phyloP scores from a whole-genome alignment of 2,113 vertebrate species.

The Platysteira castanea region DNA sequence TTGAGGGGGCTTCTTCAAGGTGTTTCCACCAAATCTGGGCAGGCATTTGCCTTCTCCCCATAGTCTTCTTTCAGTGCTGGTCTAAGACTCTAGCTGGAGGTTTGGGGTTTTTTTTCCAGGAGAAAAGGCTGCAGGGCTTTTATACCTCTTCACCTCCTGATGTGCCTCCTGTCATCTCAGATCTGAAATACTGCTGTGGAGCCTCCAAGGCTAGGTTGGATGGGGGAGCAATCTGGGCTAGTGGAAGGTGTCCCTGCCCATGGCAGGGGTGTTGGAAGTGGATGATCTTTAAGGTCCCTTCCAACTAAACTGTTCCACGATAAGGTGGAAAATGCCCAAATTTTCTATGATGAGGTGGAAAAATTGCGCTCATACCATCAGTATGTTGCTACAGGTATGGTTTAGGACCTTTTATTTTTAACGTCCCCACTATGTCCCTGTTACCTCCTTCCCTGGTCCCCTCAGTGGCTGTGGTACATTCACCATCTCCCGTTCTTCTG shows the following conservation, averaged over 20 bases:
- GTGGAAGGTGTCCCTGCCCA: not conserved
- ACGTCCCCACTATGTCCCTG: not conserved
- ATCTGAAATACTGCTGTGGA: not conserved
- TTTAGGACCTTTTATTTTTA: not conserved
- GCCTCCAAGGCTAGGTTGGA: not conserved
- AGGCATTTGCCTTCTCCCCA: not conserved
- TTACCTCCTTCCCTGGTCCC: not conserved
- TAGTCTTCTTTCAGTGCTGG: not conserved
- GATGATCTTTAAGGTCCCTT: not conserved
- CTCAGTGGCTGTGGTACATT: too few species aligned
- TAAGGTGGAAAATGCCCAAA: not conserved
- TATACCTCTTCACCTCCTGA: not conserved
- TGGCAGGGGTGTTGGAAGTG: not conserved
- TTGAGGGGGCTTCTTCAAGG: not conserved
- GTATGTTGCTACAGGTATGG: not conserved
- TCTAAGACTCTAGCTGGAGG: not conserved
- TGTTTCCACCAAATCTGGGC: not conserved
- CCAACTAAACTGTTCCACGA: not conserved
- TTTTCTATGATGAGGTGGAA: not conserved
- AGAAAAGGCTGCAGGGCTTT: not conserved
- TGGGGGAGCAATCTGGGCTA: not conserved
- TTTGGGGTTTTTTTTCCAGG: not conserved
- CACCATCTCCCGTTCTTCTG: rapidly evolving
- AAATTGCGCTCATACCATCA: not conserved
- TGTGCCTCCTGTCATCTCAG: not conserved